Evolutionary conservation across 1,140 invertebrate genomes (phyloP).

Genomic region (Rhyzopertha dominica): DNA sequence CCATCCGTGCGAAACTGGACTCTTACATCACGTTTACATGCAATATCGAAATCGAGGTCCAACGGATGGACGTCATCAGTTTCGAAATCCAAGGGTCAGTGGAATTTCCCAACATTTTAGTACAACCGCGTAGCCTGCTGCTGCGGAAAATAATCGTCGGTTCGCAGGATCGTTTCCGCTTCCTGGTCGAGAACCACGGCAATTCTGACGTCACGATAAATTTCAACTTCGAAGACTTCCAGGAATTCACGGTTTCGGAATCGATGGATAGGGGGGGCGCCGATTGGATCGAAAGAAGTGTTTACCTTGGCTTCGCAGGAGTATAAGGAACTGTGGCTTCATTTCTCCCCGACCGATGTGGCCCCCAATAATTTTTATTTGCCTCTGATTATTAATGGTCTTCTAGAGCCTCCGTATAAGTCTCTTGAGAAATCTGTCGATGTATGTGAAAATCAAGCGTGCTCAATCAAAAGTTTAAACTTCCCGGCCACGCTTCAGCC

Average conservation of each 20-base stretch:
- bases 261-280: not conserved
- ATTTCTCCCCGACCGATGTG: constrained; percentile 36
- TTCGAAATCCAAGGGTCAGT: constrained; percentile 31
- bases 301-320: constrained; percentile 5
- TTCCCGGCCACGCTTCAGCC: no score
- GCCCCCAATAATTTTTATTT: constrained; percentile 31
- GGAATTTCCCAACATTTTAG: constrained; percentile 28
- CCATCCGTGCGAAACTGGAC: constrained; percentile 6
- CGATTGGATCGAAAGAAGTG: constrained; percentile 7
- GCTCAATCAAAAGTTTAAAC: no score
- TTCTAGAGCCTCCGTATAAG: constrained; percentile 30
- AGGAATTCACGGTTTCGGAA: constrained; percentile 30
- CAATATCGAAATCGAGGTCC: constrained; percentile 10
- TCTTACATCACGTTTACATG: constrained; percentile 11
- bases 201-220: constrained; percentile 22
- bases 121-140: constrained; percentile 26
- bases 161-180: constrained; percentile 21
- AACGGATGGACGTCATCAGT: constrained; percentile 7
- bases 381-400: constrained; percentile 38
- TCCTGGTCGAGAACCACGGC: constrained; percentile 31
- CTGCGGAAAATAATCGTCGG: constrained; percentile 28
- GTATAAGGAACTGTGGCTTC: constrained; percentile 28
- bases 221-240: constrained; percentile 34
- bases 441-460: no score
- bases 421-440: no score